Evolutionary conservation across 2,888 invertebrate species (phyloP).

Genomic region (Chrysolina americana): DNA sequence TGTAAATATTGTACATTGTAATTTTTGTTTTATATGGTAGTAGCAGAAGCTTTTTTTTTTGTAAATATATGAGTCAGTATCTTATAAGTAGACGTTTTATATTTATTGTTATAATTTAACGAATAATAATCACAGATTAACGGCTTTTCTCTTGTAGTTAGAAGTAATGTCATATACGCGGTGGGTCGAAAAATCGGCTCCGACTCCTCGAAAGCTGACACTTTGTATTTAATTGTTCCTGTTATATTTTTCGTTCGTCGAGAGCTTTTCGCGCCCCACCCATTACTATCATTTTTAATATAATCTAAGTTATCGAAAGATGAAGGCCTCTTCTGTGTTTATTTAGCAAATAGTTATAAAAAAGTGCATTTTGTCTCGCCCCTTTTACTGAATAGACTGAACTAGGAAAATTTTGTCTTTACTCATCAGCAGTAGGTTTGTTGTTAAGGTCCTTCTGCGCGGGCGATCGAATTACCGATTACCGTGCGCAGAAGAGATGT

Average conservation of each 20-base stretch:
- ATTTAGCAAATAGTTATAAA: slow-evolving; percentile 31
- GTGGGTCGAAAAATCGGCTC: not conserved
- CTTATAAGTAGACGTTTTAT: slow-evolving; percentile 41
- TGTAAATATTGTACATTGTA: slow-evolving; percentile 43
- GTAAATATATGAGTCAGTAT: slow-evolving; percentile 42
- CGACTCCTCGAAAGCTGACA: not conserved
- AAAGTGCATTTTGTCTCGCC: slow-evolving; percentile 34
- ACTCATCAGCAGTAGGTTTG: slow-evolving; percentile 22
- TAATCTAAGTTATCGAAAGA: slow-evolving; percentile 34
- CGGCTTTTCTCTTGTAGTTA: slow-evolving; percentile 19
- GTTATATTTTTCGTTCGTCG: slow-evolving; percentile 5
- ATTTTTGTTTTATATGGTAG: slow-evolving; percentile 35
- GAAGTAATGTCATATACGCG: slow-evolving; percentile 11
- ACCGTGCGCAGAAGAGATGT: not conserved
- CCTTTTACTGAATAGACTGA: slow-evolving; percentile 46
- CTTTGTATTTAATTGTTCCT: slow-evolving; percentile 7
- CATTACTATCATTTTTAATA: not conserved
- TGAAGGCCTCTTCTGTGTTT: slow-evolving; percentile 26
- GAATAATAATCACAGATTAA: slow-evolving; percentile 23
- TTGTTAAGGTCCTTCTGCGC: slow-evolving; percentile 17
- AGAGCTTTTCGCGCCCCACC: not conserved
- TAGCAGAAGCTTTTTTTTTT: slow-evolving; percentile 32
- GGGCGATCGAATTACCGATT: not conserved
- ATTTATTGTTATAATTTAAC: slow-evolving; percentile 34
- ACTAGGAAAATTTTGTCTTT: slow-evolving; percentile 50